Evolutionary conservation across 1,140 invertebrate species (phyloP).

Genomic region (Calosoma granatense): DNA sequence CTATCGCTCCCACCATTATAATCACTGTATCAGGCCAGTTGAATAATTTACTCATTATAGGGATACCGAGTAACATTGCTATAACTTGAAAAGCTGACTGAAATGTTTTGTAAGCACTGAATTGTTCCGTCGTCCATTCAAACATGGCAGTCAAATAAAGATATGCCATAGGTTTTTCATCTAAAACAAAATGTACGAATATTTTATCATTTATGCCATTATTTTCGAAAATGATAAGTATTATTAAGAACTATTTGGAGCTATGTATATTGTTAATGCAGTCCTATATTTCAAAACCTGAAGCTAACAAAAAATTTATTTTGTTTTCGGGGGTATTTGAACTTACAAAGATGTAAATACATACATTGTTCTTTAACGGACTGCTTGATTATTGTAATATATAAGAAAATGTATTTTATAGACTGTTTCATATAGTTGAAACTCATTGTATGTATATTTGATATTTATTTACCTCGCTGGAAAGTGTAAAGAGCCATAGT

Average conservation of each 20-base stretch:
- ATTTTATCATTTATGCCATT: too few species aligned
- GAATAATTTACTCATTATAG: constrained; percentile 53
- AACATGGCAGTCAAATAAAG: constrained; percentile 56
- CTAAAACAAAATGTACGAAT: constrained; percentile 40
- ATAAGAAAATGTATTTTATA: neutral
- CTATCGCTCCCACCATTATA: constrained; percentile 53
- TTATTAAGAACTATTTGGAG: too few species aligned
- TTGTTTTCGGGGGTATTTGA: too few species aligned
- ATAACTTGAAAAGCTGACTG: constrained; percentile 54
- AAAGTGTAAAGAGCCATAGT: constrained; percentile 67
- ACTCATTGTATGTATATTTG: neutral
- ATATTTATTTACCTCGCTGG: constrained; percentile 44
- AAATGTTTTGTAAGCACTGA: constrained; percentile 58
- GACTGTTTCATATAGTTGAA: neutral
- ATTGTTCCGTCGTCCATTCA: constrained; percentile 50
- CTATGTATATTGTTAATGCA: too few species aligned
- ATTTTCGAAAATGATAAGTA: too few species aligned
- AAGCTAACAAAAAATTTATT: too few species aligned
- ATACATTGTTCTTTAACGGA: too few species aligned
- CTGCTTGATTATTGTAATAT: too few species aligned
- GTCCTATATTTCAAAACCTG: too few species aligned
- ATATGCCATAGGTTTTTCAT: constrained; percentile 57
- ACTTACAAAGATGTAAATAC: too few species aligned
- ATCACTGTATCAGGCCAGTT: constrained; percentile 59
- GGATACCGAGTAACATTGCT: constrained; percentile 52